Conservation (phyloP, 1,140 invertebrate genomes). For the Drosophila burlai region DNA sequence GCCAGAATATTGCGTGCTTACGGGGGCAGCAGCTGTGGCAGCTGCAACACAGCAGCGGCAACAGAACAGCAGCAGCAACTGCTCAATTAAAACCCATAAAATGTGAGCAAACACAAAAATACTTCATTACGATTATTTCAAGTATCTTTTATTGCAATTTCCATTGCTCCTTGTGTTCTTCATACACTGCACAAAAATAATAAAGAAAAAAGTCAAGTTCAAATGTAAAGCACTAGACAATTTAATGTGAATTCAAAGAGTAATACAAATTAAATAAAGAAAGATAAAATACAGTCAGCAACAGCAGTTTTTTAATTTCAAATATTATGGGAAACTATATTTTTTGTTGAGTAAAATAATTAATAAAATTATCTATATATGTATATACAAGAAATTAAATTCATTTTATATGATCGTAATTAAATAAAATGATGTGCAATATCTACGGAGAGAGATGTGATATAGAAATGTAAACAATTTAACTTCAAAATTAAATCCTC, state of each 20-base stretch:
- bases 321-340: neutral
- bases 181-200: neutral
- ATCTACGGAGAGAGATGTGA: neutral
- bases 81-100: conserved; percentile 73
- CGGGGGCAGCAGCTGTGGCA: conserved; percentile 66
- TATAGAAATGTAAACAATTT: neutral
- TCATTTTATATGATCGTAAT: fast-evolving
- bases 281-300: neutral
- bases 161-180: conserved; percentile 5
- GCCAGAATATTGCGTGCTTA: conserved; percentile 63
- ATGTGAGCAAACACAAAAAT: conserved; percentile 58
- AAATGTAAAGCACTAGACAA: neutral
- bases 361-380: no score
- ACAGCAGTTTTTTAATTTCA: neutral
- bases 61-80: conserved; percentile 35
- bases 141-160: conserved; percentile 54
- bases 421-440: no score
- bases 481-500: neutral
- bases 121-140: conserved; percentile 51
- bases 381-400: neutral
- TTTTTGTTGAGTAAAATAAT: neutral
- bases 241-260: neutral
- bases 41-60: conserved; percentile 37
- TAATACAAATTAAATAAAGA: neutral
- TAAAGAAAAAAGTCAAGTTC: no score